Percentiles rank a stretch among this genome's conserved stretches.
phyloP scores from a whole-genome alignment of 23 tunicate genomes.

The Styela plicata region DNA sequence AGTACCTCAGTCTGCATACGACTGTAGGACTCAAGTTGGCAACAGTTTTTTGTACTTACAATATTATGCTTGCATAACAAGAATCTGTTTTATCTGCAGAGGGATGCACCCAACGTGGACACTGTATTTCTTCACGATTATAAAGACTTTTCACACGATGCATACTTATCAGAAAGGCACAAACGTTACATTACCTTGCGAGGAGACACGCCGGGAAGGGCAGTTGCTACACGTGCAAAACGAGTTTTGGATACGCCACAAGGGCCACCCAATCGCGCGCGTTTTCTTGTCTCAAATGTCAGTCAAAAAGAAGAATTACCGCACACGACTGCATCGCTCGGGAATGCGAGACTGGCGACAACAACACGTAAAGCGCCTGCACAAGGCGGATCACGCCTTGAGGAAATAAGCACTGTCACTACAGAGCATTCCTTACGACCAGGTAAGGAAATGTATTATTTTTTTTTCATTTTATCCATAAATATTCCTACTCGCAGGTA shows the following conservation, averaged over 20 bases:
- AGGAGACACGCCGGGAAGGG: not conserved
- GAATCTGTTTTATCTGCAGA: conserved; percentile 13
- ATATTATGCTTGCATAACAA: too few species aligned
- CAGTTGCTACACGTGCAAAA: not conserved
- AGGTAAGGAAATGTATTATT: too few species aligned
- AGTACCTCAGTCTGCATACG: too few species aligned
- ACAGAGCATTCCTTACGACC: too few species aligned
- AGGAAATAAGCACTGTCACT: not conserved
- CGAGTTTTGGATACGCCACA: not conserved
- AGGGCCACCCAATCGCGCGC: conserved; percentile 11
- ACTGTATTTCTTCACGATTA: conserved; percentile 39
- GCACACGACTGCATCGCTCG: not conserved
- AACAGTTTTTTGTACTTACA: too few species aligned
- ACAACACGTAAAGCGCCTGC: too few species aligned
- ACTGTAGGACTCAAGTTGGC: too few species aligned
- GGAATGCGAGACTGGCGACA: too few species aligned
- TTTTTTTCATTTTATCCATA: too few species aligned
- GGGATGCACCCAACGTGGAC: conserved; percentile 17
- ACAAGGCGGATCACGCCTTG: not conserved
- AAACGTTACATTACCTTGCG: conserved; percentile 14
- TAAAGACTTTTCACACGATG: conserved; percentile 24
- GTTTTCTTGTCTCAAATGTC: conserved; percentile 23
- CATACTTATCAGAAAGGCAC: conserved; percentile 23
- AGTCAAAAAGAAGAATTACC: not conserved
- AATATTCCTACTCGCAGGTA: too few species aligned